phyloP scores from a whole-genome alignment of 2,113 vertebrate species.

The Equus przewalskii region DNA sequence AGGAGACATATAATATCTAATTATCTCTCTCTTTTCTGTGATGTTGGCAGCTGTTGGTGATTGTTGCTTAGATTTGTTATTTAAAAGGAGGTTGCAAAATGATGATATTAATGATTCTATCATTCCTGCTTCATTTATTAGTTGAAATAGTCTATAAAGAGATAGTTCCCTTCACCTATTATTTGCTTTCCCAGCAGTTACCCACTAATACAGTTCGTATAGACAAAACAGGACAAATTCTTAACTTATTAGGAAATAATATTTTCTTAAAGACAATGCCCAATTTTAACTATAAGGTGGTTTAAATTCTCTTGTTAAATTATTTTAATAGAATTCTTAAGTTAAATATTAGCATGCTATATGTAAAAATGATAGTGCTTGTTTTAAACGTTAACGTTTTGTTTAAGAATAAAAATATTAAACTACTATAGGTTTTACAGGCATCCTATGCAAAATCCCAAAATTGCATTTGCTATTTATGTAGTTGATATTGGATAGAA shows the following conservation, averaged over 20 bases:
- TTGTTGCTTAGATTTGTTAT: slow-evolving; percentile 38
- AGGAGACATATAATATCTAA: not conserved
- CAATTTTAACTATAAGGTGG: not conserved
- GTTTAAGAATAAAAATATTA: slow-evolving; percentile 44
- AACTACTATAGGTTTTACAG: slow-evolving; percentile 58
- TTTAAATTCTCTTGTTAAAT: slow-evolving; percentile 45
- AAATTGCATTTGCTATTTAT: slow-evolving; percentile 18
- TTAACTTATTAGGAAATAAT: slow-evolving; percentile 30
- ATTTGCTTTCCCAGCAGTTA: not conserved
- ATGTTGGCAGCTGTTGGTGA: not conserved
- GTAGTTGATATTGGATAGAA: slow-evolving; percentile 6
- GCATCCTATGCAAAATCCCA: not conserved
- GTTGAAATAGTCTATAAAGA: not conserved
- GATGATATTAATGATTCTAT: not conserved
- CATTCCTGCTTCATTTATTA: not conserved
- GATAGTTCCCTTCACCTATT: not conserved
- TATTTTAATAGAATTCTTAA: slow-evolving; percentile 28
- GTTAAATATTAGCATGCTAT: not conserved
- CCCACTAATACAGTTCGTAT: not conserved
- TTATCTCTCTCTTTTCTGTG: not conserved
- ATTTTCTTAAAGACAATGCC: not conserved
- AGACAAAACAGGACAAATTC: not conserved
- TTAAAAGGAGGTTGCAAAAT: slow-evolving; percentile 10
- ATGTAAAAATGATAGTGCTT: slow-evolving; percentile 12
- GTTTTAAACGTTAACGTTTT: slow-evolving; percentile 2